phyloP scores from a whole-genome alignment of 1,140 invertebrate genomes.

The Leptinotarsa lineolata region DNA sequence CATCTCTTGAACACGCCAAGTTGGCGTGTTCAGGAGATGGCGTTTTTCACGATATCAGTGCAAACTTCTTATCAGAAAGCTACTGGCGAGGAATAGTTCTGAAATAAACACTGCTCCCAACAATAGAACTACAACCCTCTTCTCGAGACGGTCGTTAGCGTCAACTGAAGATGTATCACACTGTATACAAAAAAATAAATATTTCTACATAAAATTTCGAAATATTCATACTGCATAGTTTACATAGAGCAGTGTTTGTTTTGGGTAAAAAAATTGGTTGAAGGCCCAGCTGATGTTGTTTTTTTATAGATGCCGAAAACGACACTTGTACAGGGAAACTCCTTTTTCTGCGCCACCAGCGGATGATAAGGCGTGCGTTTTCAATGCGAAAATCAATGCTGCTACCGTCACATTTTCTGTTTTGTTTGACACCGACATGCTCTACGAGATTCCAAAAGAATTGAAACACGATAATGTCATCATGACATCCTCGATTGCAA shows the following conservation, averaged over 20 bases:
- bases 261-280: background rate
- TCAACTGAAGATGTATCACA: background rate
- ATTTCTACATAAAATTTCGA: no score
- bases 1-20: no score
- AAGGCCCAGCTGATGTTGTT: background rate
- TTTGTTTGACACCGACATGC: slow-evolving; percentile 10
- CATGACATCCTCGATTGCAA: background rate
- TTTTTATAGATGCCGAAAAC: slow-evolving; percentile 16
- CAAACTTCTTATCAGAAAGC: no score
- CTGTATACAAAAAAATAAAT: no score
- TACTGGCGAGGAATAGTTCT: no score
- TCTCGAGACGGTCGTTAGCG: background rate
- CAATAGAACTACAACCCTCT: background rate
- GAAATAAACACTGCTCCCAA: no score
- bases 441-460: slow-evolving; percentile 6
- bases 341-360: background rate
- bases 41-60: no score
- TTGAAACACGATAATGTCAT: slow-evolving; percentile 2
- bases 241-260: background rate
- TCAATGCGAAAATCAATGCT: slow-evolving; percentile 9
- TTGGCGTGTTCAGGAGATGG: no score
- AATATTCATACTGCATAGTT: background rate
- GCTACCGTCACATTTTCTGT: background rate
- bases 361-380: background rate
- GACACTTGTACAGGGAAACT: background rate